Conservation (phyloP, 2,113 vertebrate genomes). For the Tupaia tana region DNA sequence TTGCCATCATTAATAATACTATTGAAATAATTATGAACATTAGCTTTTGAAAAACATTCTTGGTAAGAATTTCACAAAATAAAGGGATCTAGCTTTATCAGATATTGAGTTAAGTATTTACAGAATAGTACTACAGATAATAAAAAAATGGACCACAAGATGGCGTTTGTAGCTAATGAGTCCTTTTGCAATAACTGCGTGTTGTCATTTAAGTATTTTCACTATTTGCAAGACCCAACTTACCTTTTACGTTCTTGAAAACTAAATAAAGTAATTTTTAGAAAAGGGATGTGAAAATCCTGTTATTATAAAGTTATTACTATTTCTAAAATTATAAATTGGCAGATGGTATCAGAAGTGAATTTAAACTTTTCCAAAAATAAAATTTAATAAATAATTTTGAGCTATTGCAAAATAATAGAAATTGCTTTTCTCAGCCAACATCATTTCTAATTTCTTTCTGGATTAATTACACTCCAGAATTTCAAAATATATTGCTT, state of each 20-base stretch:
- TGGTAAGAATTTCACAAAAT: conserved; percentile 39
- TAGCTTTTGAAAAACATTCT: not conserved
- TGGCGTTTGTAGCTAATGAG: conserved; percentile 76
- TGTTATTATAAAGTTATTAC: conserved; percentile 39
- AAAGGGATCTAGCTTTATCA: not conserved
- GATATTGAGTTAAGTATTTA: not conserved
- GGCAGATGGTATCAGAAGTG: not conserved
- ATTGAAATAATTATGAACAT: not conserved
- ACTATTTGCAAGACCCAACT: not conserved
- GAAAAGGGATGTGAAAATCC: conserved; percentile 24
- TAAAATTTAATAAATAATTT: conserved; percentile 33
- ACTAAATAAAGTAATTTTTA: conserved; percentile 10
- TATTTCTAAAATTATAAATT: conserved; percentile 47
- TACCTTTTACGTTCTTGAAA: conserved; percentile 4
- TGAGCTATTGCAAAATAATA: conserved; percentile 26
- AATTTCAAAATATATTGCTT: not conserved
- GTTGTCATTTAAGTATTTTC: not conserved
- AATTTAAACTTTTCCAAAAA: conserved; percentile 19
- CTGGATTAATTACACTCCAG: not conserved
- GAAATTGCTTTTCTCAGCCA: not conserved
- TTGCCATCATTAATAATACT: not conserved
- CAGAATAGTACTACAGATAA: not conserved
- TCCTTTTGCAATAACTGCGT: not conserved
- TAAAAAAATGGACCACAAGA: conserved; percentile 75
- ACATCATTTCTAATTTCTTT: conserved; percentile 7